phyloP scores from a whole-genome alignment of 2,797 vertebrate species.

The Sibirionetta formosa region DNA sequence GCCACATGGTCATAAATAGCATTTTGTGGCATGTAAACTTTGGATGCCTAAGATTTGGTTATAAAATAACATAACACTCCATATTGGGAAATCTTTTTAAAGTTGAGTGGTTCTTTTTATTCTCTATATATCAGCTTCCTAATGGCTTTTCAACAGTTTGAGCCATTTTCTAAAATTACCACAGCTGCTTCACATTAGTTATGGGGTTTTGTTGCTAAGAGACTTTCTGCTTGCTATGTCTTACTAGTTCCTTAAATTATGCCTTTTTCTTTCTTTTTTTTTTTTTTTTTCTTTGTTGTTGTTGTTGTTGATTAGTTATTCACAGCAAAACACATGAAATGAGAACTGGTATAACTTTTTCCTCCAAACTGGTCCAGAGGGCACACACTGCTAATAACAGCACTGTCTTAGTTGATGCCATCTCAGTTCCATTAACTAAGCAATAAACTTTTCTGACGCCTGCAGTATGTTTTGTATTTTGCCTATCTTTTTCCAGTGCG shows the following conservation, averaged over 20 bases:
- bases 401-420: not conserved
- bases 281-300: too few species aligned
- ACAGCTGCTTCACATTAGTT: slow-evolving; percentile 85
- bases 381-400: not conserved
- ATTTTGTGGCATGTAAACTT: slow-evolving; percentile 79
- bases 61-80: slow-evolving; percentile 82
- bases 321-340: slow-evolving; percentile 1
- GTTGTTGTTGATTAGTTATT: slow-evolving; percentile 52
- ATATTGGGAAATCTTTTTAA: slow-evolving; percentile 81
- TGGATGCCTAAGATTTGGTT: slow-evolving; percentile 79
- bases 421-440: not conserved
- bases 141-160: slow-evolving; percentile 86
- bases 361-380: not conserved
- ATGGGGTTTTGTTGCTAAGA: slow-evolving; percentile 78
- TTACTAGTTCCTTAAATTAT: slow-evolving; percentile 67
- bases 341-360: not conserved
- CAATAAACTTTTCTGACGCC: not conserved
- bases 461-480: not conserved
- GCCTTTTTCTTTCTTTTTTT: not conserved
- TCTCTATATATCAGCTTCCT: slow-evolving; percentile 85
- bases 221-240: slow-evolving; percentile 75
- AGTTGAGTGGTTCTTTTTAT: slow-evolving; percentile 84
- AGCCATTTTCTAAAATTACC: slow-evolving; percentile 82
- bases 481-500: not conserved
- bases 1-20: slow-evolving; percentile 76